Evolutionary conservation across 2,888 invertebrate species (phyloP), one percentile per base, ranked within the genome.

Genomic region (Hoplodrina ambigua): DNA sequence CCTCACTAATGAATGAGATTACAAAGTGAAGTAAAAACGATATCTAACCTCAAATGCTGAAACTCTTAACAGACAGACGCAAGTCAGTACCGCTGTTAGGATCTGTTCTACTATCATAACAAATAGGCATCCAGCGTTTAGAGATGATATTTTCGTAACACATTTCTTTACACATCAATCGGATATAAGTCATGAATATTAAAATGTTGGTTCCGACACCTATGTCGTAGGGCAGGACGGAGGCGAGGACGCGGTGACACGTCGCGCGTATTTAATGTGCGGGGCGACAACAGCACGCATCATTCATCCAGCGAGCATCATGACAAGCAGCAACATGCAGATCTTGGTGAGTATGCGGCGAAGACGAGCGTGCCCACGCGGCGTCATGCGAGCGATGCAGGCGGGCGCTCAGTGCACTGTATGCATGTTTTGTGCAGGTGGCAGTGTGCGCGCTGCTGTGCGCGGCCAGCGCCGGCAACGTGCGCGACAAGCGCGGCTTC

Each of bases 401-500:
- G 15, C 13, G 53, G 13, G 60, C 13, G 53, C 30, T 17, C 46
- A 7, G 37, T 8, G 37, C 37, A 41, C 41, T 41, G 41, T 41
- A 46, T 15, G 46, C 19, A 20, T 44, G 44, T 57, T 1, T 44
- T 46, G n/a, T 30, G 50, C 72, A 76, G 76, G 60, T 77, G 11
- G 19, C 17, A 11, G 20, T 61, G 44, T 77, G 62, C 25, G 78
- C 65, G 55, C 55, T 78, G 46, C 46, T 75, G 53, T 52, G 73
- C 4, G 78, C 62, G 20, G 79, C 63, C 41, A 52, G 55, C 37
- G 72, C 77, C 11, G 86, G 84, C 13, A 46, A 58, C 33, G 76
- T 81, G 2, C 85, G 86, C 6, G 79, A 80, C 62, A 87, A 87
- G 75, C 85, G 87, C 52, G 86, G 87, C 19, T 69, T 50, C 52